These are phyloP conservation scores for Phataginus tetradactyla DNA, from an alignment of 2,797 vertebrate genomes.

Conservation along the genomic window DNA sequence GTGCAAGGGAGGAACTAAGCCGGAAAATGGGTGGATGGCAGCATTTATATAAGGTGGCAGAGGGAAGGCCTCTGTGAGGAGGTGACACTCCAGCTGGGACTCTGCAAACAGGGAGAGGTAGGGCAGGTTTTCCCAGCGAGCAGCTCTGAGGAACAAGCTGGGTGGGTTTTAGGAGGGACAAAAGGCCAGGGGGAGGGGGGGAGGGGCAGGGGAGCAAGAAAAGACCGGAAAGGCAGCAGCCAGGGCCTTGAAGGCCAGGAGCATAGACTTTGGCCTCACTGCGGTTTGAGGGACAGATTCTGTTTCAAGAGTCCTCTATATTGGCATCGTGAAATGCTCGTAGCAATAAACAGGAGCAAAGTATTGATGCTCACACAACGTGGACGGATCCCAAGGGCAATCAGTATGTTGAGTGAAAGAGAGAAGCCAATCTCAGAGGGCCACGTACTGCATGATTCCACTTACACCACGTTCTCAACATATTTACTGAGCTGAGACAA, in stretches of 20 bases:
- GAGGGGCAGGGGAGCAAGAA: background rate
- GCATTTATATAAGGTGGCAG: background rate
- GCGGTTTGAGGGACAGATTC: background rate
- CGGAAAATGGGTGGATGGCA: background rate
- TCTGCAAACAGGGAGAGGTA: background rate
- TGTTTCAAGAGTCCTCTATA: background rate
- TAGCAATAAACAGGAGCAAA: background rate
- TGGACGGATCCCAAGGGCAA: background rate
- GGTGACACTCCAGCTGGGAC: background rate
- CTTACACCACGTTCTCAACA: background rate
- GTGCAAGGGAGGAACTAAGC: background rate
- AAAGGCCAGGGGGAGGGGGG: background rate
- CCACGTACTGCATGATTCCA: background rate
- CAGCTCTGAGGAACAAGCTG: background rate
- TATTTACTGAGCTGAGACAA: no score
- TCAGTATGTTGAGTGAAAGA: background rate
- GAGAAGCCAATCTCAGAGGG: background rate
- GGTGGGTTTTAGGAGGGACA: background rate
- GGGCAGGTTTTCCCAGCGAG: background rate
- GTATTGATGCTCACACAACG: background rate
- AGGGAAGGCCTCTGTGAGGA: background rate
- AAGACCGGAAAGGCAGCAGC: background rate
- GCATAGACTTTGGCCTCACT: background rate
- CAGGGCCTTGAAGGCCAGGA: background rate
- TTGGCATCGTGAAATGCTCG: background rate